Evolutionary conservation across 1,140 invertebrate genomes (phyloP), one percentile per base, ranked within the genome.

Genomic region (Psix sp.): DNA sequence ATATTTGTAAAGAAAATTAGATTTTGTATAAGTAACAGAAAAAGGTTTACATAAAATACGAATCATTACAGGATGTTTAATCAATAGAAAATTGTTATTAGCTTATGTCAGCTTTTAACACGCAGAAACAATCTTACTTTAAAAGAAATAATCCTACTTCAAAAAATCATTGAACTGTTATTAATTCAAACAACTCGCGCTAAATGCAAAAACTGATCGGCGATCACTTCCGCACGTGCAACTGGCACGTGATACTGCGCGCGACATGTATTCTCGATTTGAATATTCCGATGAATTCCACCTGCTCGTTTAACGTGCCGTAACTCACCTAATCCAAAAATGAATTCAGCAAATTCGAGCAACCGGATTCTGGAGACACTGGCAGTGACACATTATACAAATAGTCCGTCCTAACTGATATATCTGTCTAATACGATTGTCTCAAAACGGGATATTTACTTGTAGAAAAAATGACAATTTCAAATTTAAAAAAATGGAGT

Each of bases 311-410:
- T 48, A 13, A 14, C 15, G 15, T 3, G 13, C 18, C 10, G 39
- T 13, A 43, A 68, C 65, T 68, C 40, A 68, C 65, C 65, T 68
- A 43, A 43, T 67, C 29, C 36, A 14, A 18, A 7, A 39, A 60
- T 68, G 46, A 39, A 59, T 46, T 57, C 43, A 57, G 49, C 20
- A 35, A 29, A 20, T 17, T 54, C 51, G 29, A 51, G 20, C 46
- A 21, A 33, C 33, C 36, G 63, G 21, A 49, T 51, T 67, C 46
- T 59, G 52, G 52, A 59, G 45, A 59, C 45, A 48, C 42, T 49
- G n/a, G 33, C 33, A 7, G 14, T n/a, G 33, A 20, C 59, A 39
- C 60, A 65, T 67, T 31, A 59, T 67, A 67, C 45, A 31, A 67
- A 57, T 51, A 59, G 17, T 45, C 14, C 15, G 5, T 14, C 26